Conservation (phyloP, 2,797 vertebrate genomes). For the Sitta carolinensis region DNA sequence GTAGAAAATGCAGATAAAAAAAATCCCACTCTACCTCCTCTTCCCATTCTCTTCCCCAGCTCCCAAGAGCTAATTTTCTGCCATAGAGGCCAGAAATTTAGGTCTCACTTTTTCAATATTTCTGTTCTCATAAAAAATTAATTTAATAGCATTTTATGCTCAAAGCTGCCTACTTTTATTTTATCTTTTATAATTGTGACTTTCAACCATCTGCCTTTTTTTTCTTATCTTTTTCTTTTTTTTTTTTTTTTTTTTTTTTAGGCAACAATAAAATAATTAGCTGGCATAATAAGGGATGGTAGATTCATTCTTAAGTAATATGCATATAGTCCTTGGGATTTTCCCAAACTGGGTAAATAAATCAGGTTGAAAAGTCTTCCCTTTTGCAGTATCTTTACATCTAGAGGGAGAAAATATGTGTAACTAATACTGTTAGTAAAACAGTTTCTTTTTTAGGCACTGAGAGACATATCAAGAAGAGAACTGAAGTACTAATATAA, state of each 20-base stretch:
- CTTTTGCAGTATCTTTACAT: neutral
- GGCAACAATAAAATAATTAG: neutral
- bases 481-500: neutral
- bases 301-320: neutral
- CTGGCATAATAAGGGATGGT: neutral
- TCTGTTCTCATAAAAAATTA: conserved; percentile 22
- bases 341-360: neutral
- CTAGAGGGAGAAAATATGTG: neutral
- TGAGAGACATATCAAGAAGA: neutral
- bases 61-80: conserved; percentile 43
- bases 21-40: neutral
- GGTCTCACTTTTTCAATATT: neutral
- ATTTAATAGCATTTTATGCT: neutral
- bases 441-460: neutral
- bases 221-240: neutral
- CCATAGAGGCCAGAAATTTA: neutral
- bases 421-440: neutral
- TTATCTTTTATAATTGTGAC: neutral
- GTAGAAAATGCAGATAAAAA: conserved; percentile 30
- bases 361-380: neutral
- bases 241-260: neutral
- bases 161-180: neutral
- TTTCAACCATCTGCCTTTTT: neutral
- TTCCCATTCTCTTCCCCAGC: neutral
- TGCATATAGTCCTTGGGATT: neutral